Evolutionary conservation across 2,888 invertebrate species (phyloP), one percentile per base, ranked within the genome.

Genomic region (Pristionchus exspectatus): DNA sequence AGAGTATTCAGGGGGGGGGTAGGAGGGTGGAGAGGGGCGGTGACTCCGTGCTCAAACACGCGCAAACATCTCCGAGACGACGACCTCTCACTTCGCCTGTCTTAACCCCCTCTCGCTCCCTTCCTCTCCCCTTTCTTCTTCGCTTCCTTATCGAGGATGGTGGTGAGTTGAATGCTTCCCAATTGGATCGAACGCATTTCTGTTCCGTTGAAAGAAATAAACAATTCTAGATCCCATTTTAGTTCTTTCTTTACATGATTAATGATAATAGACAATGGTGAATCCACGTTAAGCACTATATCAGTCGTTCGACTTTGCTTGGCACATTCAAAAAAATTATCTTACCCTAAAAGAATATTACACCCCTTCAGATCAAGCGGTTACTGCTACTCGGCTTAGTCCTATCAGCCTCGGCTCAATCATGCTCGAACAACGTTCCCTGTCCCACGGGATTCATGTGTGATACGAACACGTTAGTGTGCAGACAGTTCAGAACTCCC

Each of bases 381-480:
- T 16, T 84, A 27, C 59, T 84, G n/a, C 59, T 84, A 0, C 84
- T 84, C 5, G 33, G 12, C 14, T 21, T 63, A 4, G 21, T 30
- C 18, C 33, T 21, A 21, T 84, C 84, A 21, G 56, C 21, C n/a
- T n/a, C 59, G 7, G 50, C 24, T 50, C 81, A 81, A 14, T 44
- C 81, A n/a, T 81, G 81, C 81, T 54, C 81, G 9, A n/a, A 5
- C 18, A 87, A 66, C 21, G 33, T 10, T 7, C 7, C 56, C 33
- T 89, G 89, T n/a, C 83, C 89, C 16, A 27, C 27, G 9, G 89
- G 89, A 18, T 81, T 66, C 16, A 89, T 33, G 38, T 89, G 89
- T n/a, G 89, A 89, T 33, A 83, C 89, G 44, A 89, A 89, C 54
- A 89, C 89, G 18, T 63, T 59, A n/a, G 14, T 59, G 33, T 89